Evolutionary conservation across 2,888 invertebrate genomes (phyloP), one percentile per base, ranked within the genome.

Genomic region (Lagria hirta): DNA sequence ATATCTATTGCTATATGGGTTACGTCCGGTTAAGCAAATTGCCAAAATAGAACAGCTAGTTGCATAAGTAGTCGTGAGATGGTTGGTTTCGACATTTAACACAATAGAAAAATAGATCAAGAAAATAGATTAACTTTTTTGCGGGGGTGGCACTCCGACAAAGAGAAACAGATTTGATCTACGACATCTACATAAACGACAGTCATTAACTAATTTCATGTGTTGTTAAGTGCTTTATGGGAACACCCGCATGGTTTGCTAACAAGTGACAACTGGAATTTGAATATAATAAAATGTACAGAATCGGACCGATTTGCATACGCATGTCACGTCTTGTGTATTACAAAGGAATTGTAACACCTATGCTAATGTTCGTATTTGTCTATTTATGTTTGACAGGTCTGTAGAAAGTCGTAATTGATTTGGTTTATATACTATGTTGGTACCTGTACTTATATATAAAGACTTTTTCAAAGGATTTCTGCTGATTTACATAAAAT

Each of bases 291-390:
- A 51, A 53, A 54, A 55, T 47, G 52, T 51, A 48, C 51, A 47
- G 34, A n/a, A n/a, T 35, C 23, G 15, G 26, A 17, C 24, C 24
- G 22, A 57, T 55, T 57, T 55, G 43, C 56, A 56, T 56, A 55
- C 48, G 45, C 55, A 44, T 43, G 52, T 51, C 55, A 51, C 49
- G 55, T 51, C 48, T 40, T 45, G 37, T n/a, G n/a, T 48, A 33
- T 40, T 37, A 58, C 56, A 58, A 58, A 51, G 53, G 49, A 53
- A 52, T 36, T 53, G 49, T 52, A 58, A 54, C 56, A 58, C 58
- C 54, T 58, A 33, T 48, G 40, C 37, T 43, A 40, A 43, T 53
- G 45, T 43, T 49, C 46, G 40, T 48, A 52, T 55, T 51, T 51
- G 53, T 54, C 57, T 54, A 49, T 37, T 43, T 29, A 26, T 17